Conservation (phyloP, 1,140 invertebrate genomes). For the Drosophila tristis region DNA sequence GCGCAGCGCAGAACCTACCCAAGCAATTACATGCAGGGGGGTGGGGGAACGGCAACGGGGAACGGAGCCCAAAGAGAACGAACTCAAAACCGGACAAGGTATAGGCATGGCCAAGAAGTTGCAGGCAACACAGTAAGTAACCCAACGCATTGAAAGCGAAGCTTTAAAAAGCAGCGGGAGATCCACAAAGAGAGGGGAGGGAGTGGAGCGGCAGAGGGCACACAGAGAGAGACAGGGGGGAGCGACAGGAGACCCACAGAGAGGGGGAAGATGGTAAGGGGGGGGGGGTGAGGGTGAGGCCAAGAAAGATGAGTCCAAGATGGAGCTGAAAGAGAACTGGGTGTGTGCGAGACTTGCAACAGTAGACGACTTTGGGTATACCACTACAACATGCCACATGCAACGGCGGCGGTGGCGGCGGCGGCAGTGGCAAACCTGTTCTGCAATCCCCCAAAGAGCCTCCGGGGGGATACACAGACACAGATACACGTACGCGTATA, state of each 20-base stretch:
- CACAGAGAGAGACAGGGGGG: too few relatives aligned
- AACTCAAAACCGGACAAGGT: constrained; percentile 39
- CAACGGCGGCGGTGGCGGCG: too few relatives aligned
- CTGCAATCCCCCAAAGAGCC: constrained; percentile 18
- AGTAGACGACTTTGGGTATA: constrained; percentile 56
- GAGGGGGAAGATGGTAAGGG: too few relatives aligned
- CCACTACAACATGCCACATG: constrained; percentile 14
- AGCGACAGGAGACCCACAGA: too few relatives aligned
- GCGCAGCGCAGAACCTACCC: not conserved
- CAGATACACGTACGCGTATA: not conserved
- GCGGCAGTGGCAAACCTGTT: constrained; percentile 59
- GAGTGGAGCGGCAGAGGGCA: not conserved
- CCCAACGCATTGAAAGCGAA: constrained; percentile 75
- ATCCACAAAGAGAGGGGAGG: not conserved
- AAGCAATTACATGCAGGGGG: constrained; percentile 50
- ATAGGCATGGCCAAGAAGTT: constrained; percentile 20
- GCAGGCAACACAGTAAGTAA: constrained; percentile 30
- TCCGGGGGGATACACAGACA: constrained; percentile 27
- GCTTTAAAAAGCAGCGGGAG: constrained; percentile 43
- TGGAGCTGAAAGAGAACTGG: constrained; percentile 51
- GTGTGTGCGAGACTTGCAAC: constrained; percentile 66
- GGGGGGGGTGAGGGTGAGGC: not conserved
- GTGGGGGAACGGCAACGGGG: not conserved
- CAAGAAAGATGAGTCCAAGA: constrained; percentile 34
- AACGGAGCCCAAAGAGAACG: too few relatives aligned